Conservation (phyloP, 2,113 vertebrate genomes). For the Mirounga angustirostris region DNA sequence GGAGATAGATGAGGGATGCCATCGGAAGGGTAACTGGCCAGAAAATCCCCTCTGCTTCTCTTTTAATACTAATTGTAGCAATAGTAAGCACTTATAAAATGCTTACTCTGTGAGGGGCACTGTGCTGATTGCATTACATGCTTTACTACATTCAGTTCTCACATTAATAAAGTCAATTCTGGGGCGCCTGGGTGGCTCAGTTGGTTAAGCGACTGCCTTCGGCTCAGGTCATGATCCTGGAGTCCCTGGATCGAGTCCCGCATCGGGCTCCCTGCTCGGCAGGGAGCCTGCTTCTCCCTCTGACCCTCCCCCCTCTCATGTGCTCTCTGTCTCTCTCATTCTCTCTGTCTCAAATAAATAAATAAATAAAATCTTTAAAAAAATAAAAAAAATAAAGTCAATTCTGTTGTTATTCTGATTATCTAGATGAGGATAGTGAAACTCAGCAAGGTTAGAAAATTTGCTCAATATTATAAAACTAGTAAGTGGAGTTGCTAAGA, state of each 20-base stretch:
- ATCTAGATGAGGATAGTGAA: not conserved
- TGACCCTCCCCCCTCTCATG: too few species aligned
- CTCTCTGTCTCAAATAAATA: too few species aligned
- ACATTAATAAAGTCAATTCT: not conserved
- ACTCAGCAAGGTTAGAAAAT: not conserved
- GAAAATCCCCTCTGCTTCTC: constrained; percentile 46
- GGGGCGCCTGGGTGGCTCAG: too few species aligned
- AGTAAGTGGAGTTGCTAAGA: not conserved
- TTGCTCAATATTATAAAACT: constrained; percentile 17
- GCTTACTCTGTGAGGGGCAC: not conserved
- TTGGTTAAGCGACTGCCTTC: too few species aligned
- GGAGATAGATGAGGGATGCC: not conserved
- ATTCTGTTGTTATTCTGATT: not conserved
- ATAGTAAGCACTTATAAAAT: not conserved
- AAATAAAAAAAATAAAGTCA: not conserved
- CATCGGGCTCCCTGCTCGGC: too few species aligned
- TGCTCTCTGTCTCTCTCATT: too few species aligned
- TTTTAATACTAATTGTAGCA: not conserved
- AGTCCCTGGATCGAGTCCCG: too few species aligned
- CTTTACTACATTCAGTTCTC: not conserved
- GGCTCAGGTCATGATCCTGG: too few species aligned
- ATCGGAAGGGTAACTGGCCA: constrained; percentile 66
- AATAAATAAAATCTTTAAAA: too few species aligned
- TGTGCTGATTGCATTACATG: not conserved
- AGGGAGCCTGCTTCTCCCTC: too few species aligned